Conservation (phyloP, 2,113 vertebrate genomes). For the Saimiri boliviensis region DNA sequence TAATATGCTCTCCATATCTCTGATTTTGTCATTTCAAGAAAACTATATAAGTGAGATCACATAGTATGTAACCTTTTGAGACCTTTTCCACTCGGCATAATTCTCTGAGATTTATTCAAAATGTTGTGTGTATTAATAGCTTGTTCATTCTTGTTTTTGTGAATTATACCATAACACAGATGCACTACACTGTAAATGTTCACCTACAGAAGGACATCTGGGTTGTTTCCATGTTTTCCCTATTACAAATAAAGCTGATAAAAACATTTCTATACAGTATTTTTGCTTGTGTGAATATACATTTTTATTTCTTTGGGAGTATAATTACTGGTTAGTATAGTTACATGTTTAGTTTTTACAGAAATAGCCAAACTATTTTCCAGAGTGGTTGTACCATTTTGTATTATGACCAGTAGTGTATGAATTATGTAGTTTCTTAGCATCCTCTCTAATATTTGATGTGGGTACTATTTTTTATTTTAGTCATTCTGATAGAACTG, state of each 20-base stretch:
- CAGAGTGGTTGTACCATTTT: neutral
- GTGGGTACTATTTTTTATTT: neutral
- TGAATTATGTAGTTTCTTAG: neutral
- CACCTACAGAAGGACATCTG: neutral
- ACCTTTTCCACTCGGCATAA: neutral
- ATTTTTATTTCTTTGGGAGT: neutral
- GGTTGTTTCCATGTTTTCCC: neutral
- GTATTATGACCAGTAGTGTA: neutral
- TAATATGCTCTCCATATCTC: neutral
- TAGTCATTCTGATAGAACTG: neutral
- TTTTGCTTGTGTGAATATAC: neutral
- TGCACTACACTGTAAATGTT: neutral
- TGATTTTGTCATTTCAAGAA: neutral
- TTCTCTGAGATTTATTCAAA: neutral
- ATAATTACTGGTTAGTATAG: neutral
- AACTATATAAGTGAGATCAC: neutral
- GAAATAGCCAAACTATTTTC: neutral
- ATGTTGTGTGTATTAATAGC: neutral
- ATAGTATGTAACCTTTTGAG: neutral
- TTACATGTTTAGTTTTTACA: neutral
- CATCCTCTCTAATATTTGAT: neutral
- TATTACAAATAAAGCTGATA: neutral
- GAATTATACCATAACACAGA: neutral
- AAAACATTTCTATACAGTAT: neutral
- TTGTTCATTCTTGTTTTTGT: neutral